Base-by-base conservation (phyloP, 2,888 invertebrate genomes). In the Tiliacea citrago region DNA sequence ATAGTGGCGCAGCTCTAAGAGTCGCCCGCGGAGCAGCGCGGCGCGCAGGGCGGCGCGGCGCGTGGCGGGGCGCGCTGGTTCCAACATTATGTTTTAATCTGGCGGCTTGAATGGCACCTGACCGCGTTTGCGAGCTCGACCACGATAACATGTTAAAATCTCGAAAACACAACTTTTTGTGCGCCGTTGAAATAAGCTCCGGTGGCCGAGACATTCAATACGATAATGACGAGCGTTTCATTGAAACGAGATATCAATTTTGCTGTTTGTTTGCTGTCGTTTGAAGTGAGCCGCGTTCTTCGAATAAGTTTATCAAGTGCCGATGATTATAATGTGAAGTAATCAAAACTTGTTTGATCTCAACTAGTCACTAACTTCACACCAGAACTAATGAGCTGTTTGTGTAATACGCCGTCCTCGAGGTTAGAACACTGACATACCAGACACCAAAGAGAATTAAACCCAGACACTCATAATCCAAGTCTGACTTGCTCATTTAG, bases 71-170 rank as follows among this genome's bases (percentile, higher is more conserved):
- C 24, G 47, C 53, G 10, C 76, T 66, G 53, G 49, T 69, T 49
- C 13, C 63, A 57, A 58, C 42, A 75, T 82, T 75, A 75, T 66
- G 70, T 68, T 77, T 68, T 75, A 77, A 82, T 83, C 68, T 77
- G 47, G 70, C 51, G 49, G 53, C 66, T 42, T 75, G 68, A 77
- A 80, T 73, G 62, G 58, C 70, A 70, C 74, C 74, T 77, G 83
- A 77, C 83, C 81, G 77, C 62, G 65, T 81, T 77, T 68, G 65
- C 49, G 42, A 47, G 55, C 61, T 51, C 65, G 51, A 12, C 49
- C 58, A 58, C 39, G 66, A 62, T 63, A 74, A 49, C 71, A 74
- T 60, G 55, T 68, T 74, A 57, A 66, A 65, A 69, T 35, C 12
- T 72, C 21, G n/a, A 47, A 49, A 12, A 39, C 29, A 12, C 21